phyloP scores from a whole-genome alignment of 2,113 vertebrate species.

The Aleadryas rufinucha region DNA sequence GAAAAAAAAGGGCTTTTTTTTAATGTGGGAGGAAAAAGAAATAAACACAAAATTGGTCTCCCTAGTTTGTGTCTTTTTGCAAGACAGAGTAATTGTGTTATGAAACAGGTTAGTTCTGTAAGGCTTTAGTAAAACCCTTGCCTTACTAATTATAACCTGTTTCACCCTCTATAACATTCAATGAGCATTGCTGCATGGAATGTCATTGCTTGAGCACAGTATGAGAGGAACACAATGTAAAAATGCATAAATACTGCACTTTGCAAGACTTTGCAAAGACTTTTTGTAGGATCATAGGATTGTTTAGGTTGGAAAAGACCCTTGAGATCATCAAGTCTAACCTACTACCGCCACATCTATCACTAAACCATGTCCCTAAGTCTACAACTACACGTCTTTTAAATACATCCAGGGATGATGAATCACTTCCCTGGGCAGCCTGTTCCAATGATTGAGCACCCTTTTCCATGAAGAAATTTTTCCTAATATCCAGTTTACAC shows the following conservation, averaged over 20 bases:
- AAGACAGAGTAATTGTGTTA: background rate
- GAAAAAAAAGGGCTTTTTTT: background rate
- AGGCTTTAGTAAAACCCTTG: background rate
- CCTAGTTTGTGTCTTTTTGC: background rate
- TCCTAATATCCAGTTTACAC: background rate
- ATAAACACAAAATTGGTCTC: background rate
- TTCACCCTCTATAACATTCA: background rate
- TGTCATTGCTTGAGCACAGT: background rate
- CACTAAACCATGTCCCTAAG: background rate
- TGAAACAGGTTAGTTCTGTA: background rate
- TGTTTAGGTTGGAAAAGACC: background rate
- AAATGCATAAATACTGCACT: background rate
- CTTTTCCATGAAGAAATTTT: background rate
- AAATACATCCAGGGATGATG: background rate
- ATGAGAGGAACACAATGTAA: background rate
- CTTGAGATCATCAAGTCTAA: background rate
- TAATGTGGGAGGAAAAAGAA: background rate
- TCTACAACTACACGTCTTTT: background rate
- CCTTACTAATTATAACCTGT: background rate
- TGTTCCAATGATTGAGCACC: background rate
- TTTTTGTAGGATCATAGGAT: background rate
- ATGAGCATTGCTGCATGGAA: background rate
- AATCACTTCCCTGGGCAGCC: background rate
- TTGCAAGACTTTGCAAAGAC: background rate
- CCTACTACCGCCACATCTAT: fast-evolving